phyloP scores from a whole-genome alignment of 1,140 invertebrate species.

The Papilio xuthus region DNA sequence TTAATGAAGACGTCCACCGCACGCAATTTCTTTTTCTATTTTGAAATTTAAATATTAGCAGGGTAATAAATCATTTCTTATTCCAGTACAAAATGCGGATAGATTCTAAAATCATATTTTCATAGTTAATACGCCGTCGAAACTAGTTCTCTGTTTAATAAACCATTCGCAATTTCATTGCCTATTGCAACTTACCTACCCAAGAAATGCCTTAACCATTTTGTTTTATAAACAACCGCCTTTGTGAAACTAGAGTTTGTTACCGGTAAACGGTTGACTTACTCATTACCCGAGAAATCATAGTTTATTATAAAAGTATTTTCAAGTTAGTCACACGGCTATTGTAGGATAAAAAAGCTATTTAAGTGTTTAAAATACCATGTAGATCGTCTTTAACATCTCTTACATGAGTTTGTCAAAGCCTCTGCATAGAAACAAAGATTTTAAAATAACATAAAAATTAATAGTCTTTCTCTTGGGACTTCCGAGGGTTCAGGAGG shows the following conservation, averaged over 20 bases:
- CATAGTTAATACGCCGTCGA: not conserved
- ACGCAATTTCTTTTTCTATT: constrained; percentile 51
- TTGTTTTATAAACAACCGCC: constrained; percentile 76
- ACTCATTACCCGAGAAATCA: constrained; percentile 53
- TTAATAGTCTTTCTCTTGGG: too few species aligned
- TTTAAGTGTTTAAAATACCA: not conserved
- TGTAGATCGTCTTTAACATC: not conserved
- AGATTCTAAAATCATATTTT: not conserved
- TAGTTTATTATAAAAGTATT: constrained; percentile 21
- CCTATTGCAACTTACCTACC: constrained; percentile 32
- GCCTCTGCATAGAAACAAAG: not conserved
- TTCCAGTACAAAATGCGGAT: not conserved
- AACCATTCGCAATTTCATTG: constrained; percentile 31
- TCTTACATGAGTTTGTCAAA: too few species aligned
- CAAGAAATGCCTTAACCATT: constrained; percentile 51
- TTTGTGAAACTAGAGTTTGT: constrained; percentile 59
- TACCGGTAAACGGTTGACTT: constrained; percentile 53
- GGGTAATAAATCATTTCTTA: constrained; percentile 6
- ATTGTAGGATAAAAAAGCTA: not conserved
- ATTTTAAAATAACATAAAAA: too few species aligned
- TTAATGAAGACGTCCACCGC: constrained; percentile 54
- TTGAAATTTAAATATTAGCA: constrained; percentile 74
- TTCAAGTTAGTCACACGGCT: constrained; percentile 3
- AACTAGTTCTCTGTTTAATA: constrained; percentile 27
- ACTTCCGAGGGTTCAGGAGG: too few species aligned